phyloP scores from a whole-genome alignment of 2,113 vertebrate species.

The Sterna hirundo region DNA sequence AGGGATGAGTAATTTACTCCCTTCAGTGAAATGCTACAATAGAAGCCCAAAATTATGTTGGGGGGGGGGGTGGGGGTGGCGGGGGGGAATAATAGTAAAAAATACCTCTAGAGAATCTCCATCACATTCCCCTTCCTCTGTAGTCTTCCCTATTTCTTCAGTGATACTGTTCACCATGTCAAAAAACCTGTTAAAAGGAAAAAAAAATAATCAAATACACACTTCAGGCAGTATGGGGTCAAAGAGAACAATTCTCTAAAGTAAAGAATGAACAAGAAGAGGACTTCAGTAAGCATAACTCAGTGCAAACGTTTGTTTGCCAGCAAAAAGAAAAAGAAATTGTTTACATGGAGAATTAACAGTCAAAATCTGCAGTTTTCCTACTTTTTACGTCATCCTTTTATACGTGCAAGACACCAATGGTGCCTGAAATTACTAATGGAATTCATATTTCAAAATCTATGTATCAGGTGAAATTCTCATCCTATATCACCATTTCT shows the following conservation, averaged over 20 bases:
- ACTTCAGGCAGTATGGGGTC: neutral
- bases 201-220: neutral
- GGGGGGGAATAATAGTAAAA: neutral
- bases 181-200: conserved; percentile 83
- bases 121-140: conserved; percentile 92
- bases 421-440: neutral
- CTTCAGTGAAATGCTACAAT: neutral
- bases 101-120: conserved; percentile 91
- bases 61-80: no score
- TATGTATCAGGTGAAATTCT: neutral
- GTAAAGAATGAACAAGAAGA: neutral
- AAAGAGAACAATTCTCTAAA: neutral
- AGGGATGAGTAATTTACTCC: neutral
- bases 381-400: neutral
- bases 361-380: neutral
- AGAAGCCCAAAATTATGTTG: neutral
- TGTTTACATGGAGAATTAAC: neutral
- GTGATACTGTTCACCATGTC: conserved; percentile 94
- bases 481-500: neutral
- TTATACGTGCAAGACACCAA: neutral
- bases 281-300: neutral
- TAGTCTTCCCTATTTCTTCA: conserved; percentile 87
- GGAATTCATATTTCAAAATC: neutral
- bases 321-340: neutral
- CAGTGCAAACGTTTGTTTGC: neutral